Evolutionary conservation across 2,113 vertebrate genomes (phyloP), one percentile per base, ranked within the genome.

Genomic region (Epinephelus lanceolatus): DNA sequence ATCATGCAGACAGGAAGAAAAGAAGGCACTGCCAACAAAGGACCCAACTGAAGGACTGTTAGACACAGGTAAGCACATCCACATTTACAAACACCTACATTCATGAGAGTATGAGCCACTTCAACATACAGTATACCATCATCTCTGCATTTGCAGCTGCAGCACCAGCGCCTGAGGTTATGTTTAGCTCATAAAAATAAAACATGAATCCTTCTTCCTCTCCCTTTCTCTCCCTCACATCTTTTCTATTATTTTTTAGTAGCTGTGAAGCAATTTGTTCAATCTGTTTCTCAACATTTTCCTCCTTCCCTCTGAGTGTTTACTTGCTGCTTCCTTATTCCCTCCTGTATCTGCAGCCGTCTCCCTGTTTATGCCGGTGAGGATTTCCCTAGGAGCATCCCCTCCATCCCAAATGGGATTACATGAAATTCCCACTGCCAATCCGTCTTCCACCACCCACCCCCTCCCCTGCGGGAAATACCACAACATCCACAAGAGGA

Each of bases 351-450:
- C 27, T 52, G 72, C 63, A 37, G 51, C 52, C 13, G 15, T 62
- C 77, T 87, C 53, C 51, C 49, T 78, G 81, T 87, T 83, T 71
- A 40, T 55, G 75, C 65, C 81, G 53, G 62, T 8, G 65, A 86
- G 77, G 83, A 71, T 84, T 84, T 91, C 75, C 85, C 89, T 78
- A 13, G 61, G 52, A 91, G 86, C 81, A 30, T 86, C 71, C 80
- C 78, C 77, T 86, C 71, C 83, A 67, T 78, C 87, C 85, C 80
- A 90, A 92, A 92, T 89, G 84, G 87, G 89, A 91, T 93, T 91
- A 94, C 92, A 92, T 74, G 69, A 85, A 87, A 91, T 92, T 93
- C 89, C 87, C 86, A 51, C n/a, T 27, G 76, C 80, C 73, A 62
- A 55, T 72, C 61, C 78, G 61, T 45, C 68, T 70, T 71, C 42